These are phyloP conservation scores for Solea solea DNA, from an alignment of 2,113 vertebrate species.

Conservation along the genomic window DNA sequence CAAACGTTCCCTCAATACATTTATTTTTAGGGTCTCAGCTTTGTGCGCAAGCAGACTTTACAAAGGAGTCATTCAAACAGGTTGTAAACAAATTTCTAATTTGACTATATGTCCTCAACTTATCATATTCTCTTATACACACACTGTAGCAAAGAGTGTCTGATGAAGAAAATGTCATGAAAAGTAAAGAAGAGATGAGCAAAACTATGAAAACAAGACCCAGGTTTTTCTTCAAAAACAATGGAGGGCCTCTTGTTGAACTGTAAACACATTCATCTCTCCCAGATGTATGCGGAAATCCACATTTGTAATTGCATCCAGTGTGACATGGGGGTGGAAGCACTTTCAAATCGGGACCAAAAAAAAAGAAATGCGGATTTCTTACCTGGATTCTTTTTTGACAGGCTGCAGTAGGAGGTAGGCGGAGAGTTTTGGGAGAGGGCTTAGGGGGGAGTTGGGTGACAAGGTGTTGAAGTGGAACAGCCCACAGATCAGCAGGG, in stretches of 20 bases:
- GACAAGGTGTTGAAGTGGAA: constrained; percentile 79
- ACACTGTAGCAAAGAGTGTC: constrained; percentile 19
- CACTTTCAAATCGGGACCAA: not conserved
- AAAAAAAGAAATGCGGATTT: not conserved
- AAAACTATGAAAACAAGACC: constrained; percentile 38
- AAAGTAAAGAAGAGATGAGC: constrained; percentile 12
- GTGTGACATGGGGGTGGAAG: constrained; percentile 10
- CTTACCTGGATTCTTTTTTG: constrained; percentile 44
- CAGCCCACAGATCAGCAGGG: constrained; percentile 63
- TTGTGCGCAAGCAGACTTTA: not conserved
- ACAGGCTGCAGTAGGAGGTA: constrained; percentile 43
- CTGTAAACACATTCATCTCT: constrained; percentile 39
- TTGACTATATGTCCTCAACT: constrained; percentile 24
- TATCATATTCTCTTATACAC: not conserved
- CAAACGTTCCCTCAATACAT: too few species aligned
- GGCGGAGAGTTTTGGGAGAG: constrained; percentile 31
- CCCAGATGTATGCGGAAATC: constrained; percentile 43
- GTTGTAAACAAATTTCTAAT: constrained; percentile 33
- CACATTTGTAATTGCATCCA: constrained; percentile 35
- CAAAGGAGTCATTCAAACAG: not conserved
- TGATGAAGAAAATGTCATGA: constrained; percentile 23
- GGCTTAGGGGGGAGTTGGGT: constrained; percentile 41
- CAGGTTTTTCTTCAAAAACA: constrained; percentile 30
- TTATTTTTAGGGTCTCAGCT: not conserved
- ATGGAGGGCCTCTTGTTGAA: constrained; percentile 26